Conservation (phyloP, 2,797 vertebrate species). For the Acanthurus lineatus region DNA sequence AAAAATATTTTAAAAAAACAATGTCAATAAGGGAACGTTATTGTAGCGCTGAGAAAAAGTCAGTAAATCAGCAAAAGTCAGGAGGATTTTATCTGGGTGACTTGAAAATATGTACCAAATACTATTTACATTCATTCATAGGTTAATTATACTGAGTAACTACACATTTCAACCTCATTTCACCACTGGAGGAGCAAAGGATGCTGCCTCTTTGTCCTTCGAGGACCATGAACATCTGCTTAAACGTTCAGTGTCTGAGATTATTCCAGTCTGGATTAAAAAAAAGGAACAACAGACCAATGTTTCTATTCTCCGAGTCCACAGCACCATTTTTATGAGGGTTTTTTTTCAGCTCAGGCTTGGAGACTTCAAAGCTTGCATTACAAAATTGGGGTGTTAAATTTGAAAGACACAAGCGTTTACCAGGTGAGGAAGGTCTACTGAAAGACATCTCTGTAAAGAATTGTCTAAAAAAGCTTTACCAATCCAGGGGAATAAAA, state of each 20-base stretch:
- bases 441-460: not conserved
- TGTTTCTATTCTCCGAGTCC: not conserved
- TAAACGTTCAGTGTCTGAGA: not conserved
- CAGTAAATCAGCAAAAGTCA: too few relatives aligned
- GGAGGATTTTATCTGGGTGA: too few relatives aligned
- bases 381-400: not conserved
- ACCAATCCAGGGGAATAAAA: not conserved
- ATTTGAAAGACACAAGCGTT: not conserved
- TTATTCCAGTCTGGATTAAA: not conserved
- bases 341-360: not conserved
- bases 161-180: too few relatives aligned
- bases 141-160: too few relatives aligned
- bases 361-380: not conserved
- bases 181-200: too few relatives aligned
- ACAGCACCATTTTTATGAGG: not conserved
- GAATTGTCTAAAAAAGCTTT: not conserved
- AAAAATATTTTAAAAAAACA: not conserved
- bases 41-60: too few relatives aligned
- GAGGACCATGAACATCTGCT: too few relatives aligned
- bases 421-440: not conserved
- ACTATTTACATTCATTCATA: too few relatives aligned
- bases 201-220: not conserved
- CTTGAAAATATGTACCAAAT: too few relatives aligned
- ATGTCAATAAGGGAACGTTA: too few relatives aligned
- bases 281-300: not conserved